A percentile compares a stretch with the other conserved stretches of the same genome.
Evolutionary conservation across 2,888 invertebrate genomes (phyloP).

Genomic region (Scaptomyza caliginosa): DNA sequence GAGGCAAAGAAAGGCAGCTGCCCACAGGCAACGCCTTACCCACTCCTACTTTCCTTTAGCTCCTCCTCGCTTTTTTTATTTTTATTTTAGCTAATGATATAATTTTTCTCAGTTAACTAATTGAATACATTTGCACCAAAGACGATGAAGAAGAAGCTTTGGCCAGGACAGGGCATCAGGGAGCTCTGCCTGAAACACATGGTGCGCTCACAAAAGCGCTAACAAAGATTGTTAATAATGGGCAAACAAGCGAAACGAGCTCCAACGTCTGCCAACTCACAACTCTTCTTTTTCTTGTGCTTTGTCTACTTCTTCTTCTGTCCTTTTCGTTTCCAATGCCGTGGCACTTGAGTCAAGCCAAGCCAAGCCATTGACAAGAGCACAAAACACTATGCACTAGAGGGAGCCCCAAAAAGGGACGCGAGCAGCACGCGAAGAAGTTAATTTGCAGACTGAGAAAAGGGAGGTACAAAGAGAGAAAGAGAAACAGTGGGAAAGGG

Average conservation of each 20-base stretch:
- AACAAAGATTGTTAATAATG: conserved; percentile 81
- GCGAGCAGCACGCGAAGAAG: conserved; percentile 54
- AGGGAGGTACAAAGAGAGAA: background rate
- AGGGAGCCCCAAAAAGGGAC: conserved; percentile 17
- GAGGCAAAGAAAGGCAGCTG: conserved; percentile 22
- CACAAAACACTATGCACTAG: background rate
- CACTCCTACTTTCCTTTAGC: background rate
- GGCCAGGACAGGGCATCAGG: background rate
- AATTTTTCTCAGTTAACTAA: conserved; percentile 80
- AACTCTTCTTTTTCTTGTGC: conserved; percentile 5
- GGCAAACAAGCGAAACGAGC: conserved; percentile 71
- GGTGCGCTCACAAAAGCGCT: conserved; percentile 24
- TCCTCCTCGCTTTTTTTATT: conserved; percentile 36
- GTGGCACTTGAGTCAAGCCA: conserved; percentile 21
- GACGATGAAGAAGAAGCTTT: background rate
- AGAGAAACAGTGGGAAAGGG: accelerated
- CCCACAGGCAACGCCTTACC: conserved; percentile 24
- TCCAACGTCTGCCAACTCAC: conserved; percentile 6
- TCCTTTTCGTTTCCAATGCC: conserved; percentile 22
- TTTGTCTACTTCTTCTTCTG: background rate
- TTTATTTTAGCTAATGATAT: conserved; percentile 73
- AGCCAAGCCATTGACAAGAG: conserved; percentile 27
- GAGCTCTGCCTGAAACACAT: conserved; percentile 51
- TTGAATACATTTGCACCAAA: conserved; percentile 76
- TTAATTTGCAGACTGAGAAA: conserved; percentile 57